phyloP scores from a whole-genome alignment of 2,797 vertebrate genomes.

The Coranthus polyacanthus region DNA sequence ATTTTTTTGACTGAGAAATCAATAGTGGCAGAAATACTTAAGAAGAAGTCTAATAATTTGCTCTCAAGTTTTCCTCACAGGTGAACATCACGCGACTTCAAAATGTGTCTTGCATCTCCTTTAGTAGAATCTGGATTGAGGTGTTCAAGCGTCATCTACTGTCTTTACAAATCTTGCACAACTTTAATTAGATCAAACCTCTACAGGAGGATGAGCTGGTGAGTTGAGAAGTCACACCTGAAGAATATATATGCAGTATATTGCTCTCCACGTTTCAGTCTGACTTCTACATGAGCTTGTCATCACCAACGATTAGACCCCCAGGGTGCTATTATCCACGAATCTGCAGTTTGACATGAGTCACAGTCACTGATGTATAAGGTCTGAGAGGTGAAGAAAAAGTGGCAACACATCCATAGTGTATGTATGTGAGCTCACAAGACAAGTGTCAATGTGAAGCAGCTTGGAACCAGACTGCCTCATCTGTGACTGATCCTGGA shows the following conservation, averaged over 20 bases:
- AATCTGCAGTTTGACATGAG: constrained; percentile 11
- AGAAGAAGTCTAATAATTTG: too few relatives aligned
- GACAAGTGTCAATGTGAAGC: background rate
- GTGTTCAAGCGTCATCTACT: too few relatives aligned
- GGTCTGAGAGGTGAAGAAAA: background rate
- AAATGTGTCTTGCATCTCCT: constrained; percentile 3
- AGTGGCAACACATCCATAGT: background rate
- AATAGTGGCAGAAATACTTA: too few relatives aligned
- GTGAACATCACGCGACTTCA: too few relatives aligned
- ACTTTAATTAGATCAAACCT: constrained; percentile 20
- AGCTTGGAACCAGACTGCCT: background rate
- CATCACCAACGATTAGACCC: constrained; percentile 19
- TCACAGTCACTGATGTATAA: constrained; percentile 2
- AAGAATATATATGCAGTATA: background rate
- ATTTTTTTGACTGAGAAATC: too few relatives aligned
- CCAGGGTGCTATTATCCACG: background rate
- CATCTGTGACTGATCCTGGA: constrained; percentile 8
- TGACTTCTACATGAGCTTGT: constrained; percentile 25
- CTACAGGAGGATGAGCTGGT: background rate
- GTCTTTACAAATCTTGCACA: too few relatives aligned
- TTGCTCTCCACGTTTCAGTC: constrained; percentile 9
- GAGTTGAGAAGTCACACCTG: too few relatives aligned
- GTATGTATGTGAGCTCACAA: background rate
- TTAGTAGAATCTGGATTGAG: background rate
- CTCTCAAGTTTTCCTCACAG: too few relatives aligned